Evolutionary conservation across 2,888 invertebrate genomes (phyloP), one percentile per base, ranked within the genome.

Genomic region (Volucella inanis): DNA sequence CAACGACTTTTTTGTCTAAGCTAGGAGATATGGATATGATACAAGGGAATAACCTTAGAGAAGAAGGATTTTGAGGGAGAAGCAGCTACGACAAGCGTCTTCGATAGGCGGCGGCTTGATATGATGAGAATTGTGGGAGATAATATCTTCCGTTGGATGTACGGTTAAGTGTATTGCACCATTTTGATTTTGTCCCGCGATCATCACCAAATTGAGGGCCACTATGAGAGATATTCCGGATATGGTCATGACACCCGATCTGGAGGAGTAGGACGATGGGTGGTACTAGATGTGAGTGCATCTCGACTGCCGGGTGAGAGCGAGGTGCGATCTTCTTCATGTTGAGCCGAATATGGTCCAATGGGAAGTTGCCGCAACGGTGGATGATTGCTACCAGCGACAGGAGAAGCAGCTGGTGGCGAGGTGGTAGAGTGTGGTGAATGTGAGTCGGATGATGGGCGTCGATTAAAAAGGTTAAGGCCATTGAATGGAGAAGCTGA

Each of bases 361-460:
- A 62, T 12, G 38, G 79, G 22, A 1, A 81, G 84, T 18, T 86
- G 81, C 14, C 87, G 72, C 1, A 79, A 81, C 2, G 79, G 72
- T 61, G 82, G 80, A 68, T 87, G 87, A 45, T 68, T 82, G 57
- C 49, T 61, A 8, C 54, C 55, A 57, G 74, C 74, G 49, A 78
- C 81, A 12, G 88, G 87, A 10, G 88, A 87, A 15, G 88, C 85
- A 31, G 88, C 87, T 59, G 88, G 87, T 70, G 88, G 91, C 54
- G 93, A 93, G 62, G 93, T 93, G 49, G 93, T 92, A 39, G 93
- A 93, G 79, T 93, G 91, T 55, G 93, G 93, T 8, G 94, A 94
- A 14, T 92, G 93, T 1, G 94, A 93, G 57, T 92, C 93, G 15
- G 93, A 93, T 14, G 93, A 93, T 64, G 93, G 92, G 87, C 92